These are phyloP conservation scores for Acronicta leporina DNA, from an alignment of 2,888 invertebrate genomes.

Conservation along the genomic window DNA sequence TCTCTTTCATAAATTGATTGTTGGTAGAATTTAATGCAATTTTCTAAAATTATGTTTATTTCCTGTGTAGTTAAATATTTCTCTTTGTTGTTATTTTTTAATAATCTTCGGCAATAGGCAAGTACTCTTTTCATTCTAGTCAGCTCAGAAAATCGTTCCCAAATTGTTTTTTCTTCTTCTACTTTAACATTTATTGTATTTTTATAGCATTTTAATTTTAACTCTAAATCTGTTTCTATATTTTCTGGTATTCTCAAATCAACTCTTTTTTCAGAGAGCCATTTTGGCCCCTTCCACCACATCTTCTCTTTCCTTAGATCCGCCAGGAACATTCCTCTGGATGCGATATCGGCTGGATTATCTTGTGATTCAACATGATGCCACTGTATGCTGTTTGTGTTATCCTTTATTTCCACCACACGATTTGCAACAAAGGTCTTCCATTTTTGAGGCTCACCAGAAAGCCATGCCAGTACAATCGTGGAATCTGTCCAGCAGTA, in stretches of 20 bases:
- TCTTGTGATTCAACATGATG: conserved; percentile 21
- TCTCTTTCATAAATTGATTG: conserved; percentile 11
- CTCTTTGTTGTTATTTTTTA: conserved; percentile 2
- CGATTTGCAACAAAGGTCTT: conserved; percentile 36
- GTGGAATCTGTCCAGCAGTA: conserved; percentile 39
- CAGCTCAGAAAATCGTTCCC: conserved; percentile 25
- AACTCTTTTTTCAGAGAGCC: neutral
- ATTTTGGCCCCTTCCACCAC: conserved; percentile 28
- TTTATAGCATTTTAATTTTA: conserved; percentile 1
- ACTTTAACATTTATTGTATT: neutral
- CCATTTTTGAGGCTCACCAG: conserved; percentile 27
- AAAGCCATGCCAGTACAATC: conserved; percentile 42
- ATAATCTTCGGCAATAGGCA: too few species aligned
- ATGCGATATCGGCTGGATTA: conserved; percentile 35
- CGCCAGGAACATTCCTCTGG: conserved; percentile 15
- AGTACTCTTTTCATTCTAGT: conserved; percentile 25
- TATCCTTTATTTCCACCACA: conserved; percentile 19
- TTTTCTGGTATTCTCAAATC: neutral
- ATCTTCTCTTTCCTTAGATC: conserved; percentile 3
- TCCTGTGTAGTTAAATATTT: conserved; percentile 13
- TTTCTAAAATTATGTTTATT: conserved; percentile 2
- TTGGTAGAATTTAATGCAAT: conserved; percentile 17
- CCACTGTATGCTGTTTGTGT: conserved; percentile 18
- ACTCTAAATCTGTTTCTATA: conserved; percentile 10
- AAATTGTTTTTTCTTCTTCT: conserved; percentile 14